A percentile compares a stretch with the other conserved stretches of the same genome.
Conservation (phyloP, 2,797 vertebrate species). For the Apogon talboti region DNA sequence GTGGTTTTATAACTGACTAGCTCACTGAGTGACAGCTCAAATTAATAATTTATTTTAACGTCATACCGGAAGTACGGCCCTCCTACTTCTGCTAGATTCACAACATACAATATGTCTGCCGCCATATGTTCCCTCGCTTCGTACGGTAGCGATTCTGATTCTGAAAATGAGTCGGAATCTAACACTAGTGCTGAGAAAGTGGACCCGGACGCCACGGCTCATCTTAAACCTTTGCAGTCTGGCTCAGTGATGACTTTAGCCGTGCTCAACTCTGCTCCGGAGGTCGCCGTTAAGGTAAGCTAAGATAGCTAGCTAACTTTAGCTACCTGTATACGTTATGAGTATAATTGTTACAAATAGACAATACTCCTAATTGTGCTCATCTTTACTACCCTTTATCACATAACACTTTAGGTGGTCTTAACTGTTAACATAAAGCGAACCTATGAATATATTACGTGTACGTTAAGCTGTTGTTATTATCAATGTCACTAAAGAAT, state of each 20-base stretch:
- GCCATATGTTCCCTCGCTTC: constrained; percentile 87
- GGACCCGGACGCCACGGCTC: constrained; percentile 79
- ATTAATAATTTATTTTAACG: no score
- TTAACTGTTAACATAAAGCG: no score
- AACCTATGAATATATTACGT: no score
- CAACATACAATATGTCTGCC: constrained; percentile 90
- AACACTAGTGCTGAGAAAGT: constrained; percentile 49
- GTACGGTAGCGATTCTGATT: constrained; percentile 90
- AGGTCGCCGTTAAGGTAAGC: constrained; percentile 96
- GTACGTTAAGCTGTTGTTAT: no score
- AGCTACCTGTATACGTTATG: constrained; percentile 23
- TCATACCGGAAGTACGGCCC: constrained; percentile 62
- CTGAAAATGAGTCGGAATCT: constrained; percentile 86
- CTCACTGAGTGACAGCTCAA: no score
- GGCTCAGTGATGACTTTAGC: constrained; percentile 69
- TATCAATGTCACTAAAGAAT: background rate
- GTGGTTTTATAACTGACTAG: no score
- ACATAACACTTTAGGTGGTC: no score
- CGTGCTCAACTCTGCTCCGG: constrained; percentile 90
- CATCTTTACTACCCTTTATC: no score
- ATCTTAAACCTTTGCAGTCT: constrained; percentile 70
- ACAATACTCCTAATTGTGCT: no score
- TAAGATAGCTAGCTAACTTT: constrained; percentile 41
- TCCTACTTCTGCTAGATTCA: constrained; percentile 61
- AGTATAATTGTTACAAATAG: no score